phyloP scores from a whole-genome alignment of 2,797 vertebrate genomes.

The Smutsia temminckii region DNA sequence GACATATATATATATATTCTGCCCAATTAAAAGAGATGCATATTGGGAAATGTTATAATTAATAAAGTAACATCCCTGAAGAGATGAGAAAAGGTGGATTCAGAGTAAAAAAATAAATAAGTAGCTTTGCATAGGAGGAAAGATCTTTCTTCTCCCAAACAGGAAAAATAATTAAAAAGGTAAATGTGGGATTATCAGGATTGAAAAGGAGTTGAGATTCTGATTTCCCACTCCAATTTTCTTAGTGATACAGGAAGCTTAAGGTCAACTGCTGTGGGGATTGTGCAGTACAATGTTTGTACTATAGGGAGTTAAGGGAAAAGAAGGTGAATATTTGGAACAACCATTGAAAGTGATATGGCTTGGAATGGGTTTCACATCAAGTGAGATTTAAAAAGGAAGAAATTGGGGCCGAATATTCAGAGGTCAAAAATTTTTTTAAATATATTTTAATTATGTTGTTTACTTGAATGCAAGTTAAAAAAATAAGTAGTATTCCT shows the following conservation, averaged over 20 bases:
- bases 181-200: not conserved
- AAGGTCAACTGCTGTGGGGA: not conserved
- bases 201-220: not conserved
- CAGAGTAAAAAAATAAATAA: not conserved
- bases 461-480: not conserved
- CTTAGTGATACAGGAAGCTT: not conserved
- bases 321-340: not conserved
- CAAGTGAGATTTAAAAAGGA: not conserved
- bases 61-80: not conserved
- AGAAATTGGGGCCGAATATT: not conserved
- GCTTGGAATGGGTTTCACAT: not conserved
- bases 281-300: not conserved
- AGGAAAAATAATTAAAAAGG: no score
- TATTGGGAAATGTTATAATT: not conserved
- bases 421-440: not conserved
- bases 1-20: not conserved
- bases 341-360: not conserved
- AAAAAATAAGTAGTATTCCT: not conserved
- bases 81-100: not conserved
- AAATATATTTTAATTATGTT: not conserved
- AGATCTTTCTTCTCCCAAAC: not conserved
- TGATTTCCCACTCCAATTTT: not conserved
- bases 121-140: not conserved
- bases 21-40: not conserved
- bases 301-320: not conserved